Base-by-base conservation (phyloP, 2,888 invertebrate genomes). In the Calliopum simillimum region DNA sequence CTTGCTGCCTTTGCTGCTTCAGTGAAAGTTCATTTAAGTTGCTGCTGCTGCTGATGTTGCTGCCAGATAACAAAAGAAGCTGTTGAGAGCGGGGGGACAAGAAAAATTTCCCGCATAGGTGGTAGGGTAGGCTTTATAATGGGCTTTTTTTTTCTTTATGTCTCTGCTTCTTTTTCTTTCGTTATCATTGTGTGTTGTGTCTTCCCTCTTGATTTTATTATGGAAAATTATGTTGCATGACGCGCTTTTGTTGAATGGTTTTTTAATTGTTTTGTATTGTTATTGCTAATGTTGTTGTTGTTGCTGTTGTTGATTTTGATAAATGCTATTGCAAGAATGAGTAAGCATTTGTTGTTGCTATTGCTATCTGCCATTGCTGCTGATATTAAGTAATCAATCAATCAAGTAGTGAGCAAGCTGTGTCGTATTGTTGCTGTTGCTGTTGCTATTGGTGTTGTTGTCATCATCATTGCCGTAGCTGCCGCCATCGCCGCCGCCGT, bases 401-500 rank as follows among this genome's bases (percentile, higher is more conserved):
- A 33, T 33, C 69, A 69, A 63, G 63, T 25, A 63, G 63, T 25
- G 46, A 13, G 25, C 23, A 47, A 71, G 59, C 21, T 19, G 49
- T 33, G 33, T 33, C 33, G 33, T 33, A 8, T 33, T 33, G 8
- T 33, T 62, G 6, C 71, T 66, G 44, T 51, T 73, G 66, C 49
- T 63, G 33, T 21, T 65, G 41, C 25, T 69, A 61, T 55, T 71
- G 43, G 53, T 69, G 56, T 19, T 56, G 67, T 46, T 71, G 61
- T 49, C 69, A 49, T 55, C n/a, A 16, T n/a, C n/a, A 4, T 53
- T 53, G n/a, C 21, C 44, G 41, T 3, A 16, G 59, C 41, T 16
- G 16, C 2, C 19, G 59, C n/a, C 19, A 2, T 14, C 12, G 6
- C 4, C 46, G 14, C 1, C 16, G 41, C n/a, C 41, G 19, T 59